A percentile compares a stretch with the other conserved stretches of the same genome.
phyloP scores from a whole-genome alignment of 2,797 vertebrate species.

The Aphelocoma californica region DNA sequence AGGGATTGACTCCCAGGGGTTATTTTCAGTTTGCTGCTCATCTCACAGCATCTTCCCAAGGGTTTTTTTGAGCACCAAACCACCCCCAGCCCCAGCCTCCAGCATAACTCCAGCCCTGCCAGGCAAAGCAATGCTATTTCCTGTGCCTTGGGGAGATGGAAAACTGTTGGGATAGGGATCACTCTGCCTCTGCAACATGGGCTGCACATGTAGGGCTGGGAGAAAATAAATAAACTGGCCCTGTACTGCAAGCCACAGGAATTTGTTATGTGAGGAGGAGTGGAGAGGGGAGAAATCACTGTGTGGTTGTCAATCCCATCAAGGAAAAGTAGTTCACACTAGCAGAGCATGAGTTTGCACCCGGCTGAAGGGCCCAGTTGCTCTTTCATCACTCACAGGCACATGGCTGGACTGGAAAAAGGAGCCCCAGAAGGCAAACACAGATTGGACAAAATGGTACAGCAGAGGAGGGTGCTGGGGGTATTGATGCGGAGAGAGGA shows the following conservation, averaged over 20 bases:
- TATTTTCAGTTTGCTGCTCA: background rate
- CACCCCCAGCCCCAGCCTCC: background rate
- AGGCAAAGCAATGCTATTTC: background rate
- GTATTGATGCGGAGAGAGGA: background rate
- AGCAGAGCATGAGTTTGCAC: background rate
- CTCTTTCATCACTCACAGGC: background rate
- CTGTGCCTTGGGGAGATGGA: background rate
- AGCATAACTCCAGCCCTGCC: background rate
- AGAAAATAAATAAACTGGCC: constrained; percentile 26
- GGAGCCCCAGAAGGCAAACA: background rate
- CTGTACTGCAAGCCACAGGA: constrained; percentile 25
- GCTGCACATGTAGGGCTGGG: constrained; percentile 23
- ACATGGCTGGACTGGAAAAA: background rate
- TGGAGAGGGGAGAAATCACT: constrained; percentile 5
- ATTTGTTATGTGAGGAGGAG: constrained; percentile 10
- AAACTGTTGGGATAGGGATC: background rate
- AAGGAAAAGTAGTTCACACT: constrained; percentile 12
- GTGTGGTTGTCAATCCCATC: background rate
- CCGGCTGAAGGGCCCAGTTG: background rate
- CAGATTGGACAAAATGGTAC: background rate
- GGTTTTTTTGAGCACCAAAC: background rate
- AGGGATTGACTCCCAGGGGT: background rate
- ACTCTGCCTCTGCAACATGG: background rate
- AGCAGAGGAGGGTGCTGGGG: background rate
- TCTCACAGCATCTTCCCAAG: background rate